Evolutionary conservation across 1,140 invertebrate species (phyloP), one percentile per base, ranked within the genome.

Genomic region (Zaprionus ghesquierei): DNA sequence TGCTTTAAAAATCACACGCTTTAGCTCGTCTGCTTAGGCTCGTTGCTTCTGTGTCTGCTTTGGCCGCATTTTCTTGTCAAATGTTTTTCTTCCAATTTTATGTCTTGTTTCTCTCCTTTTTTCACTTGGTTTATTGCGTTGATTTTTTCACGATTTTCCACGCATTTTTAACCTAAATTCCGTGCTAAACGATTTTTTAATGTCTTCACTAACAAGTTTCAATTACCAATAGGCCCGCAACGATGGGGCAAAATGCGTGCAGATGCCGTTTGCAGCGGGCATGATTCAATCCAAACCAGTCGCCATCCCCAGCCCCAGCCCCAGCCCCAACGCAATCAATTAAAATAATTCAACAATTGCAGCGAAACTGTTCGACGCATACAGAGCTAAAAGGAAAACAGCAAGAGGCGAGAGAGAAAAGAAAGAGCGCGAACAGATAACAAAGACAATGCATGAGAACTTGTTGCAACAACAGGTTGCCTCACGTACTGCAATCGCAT

Each of bases 131-230:
- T 50, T 13, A 20, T 29, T 27, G 33, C 50, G 63, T 55, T 68
- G 63, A 72, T 72, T 72, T 72, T 74, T 74, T 74, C 84, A 89
- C 79, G 82, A 86, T 86, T 86, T 86, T 89, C 84, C 79, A 89
- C 84, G 84, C 84, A 89, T 89, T 89, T 89, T 89, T 89, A 89
- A 89, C 84, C 84, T 70, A 89, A 89, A 89, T 89, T 75, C 84
- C 84, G 85, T 38, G 80, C 84, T 84, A 89, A 89, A 89, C 79
- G 84, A 87, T 89, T 89, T 89, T 89, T 85, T 89, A 89, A 89
- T 89, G 85, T 89, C 84, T 89, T 86, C 71, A 86, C 82, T 89
- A 89, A 89, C 84, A 89, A 89, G 84, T 89, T 89, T 89, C 84
- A 84, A 89, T 89, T 89, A 89, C 84, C 84, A 79, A 89, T 74